phyloP scores from a whole-genome alignment of 1,140 invertebrate species.

The Megathymus violae region DNA sequence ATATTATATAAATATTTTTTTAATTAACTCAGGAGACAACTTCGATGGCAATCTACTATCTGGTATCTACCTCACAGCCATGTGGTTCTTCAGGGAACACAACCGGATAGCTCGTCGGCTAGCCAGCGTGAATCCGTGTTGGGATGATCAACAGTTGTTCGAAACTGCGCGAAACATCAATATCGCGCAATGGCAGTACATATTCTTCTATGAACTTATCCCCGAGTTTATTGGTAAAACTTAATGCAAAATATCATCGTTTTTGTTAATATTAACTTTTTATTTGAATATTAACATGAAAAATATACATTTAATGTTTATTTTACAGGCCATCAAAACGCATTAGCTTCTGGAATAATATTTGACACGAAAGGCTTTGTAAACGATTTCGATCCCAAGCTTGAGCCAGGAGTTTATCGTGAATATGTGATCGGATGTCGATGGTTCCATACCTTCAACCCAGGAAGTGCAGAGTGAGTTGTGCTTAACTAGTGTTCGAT shows the following conservation, averaged over 20 bases:
- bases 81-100: slow-evolving; percentile 86
- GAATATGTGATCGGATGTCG: slow-evolving; percentile 39
- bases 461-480: slow-evolving; percentile 38
- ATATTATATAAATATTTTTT: no score
- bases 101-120: slow-evolving; percentile 86
- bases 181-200: slow-evolving; percentile 85
- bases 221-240: slow-evolving; percentile 82
- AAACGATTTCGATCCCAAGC: slow-evolving; percentile 39
- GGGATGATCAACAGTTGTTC: slow-evolving; percentile 85
- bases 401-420: slow-evolving; percentile 37
- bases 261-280: no score
- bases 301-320: background rate
- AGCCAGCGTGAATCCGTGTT: slow-evolving; percentile 84
- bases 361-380: slow-evolving; percentile 37
- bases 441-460: slow-evolving; percentile 43
- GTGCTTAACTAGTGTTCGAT: background rate
- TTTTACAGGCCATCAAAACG: slow-evolving; percentile 11
- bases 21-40: slow-evolving; percentile 2
- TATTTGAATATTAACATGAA: no score
- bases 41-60: background rate
- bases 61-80: slow-evolving; percentile 20
- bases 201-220: slow-evolving; percentile 86
- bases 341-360: slow-evolving; percentile 21
- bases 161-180: slow-evolving; percentile 86
- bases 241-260: background rate